Base-by-base conservation (phyloP, 2,888 invertebrate genomes). In the Molorchus minor region DNA sequence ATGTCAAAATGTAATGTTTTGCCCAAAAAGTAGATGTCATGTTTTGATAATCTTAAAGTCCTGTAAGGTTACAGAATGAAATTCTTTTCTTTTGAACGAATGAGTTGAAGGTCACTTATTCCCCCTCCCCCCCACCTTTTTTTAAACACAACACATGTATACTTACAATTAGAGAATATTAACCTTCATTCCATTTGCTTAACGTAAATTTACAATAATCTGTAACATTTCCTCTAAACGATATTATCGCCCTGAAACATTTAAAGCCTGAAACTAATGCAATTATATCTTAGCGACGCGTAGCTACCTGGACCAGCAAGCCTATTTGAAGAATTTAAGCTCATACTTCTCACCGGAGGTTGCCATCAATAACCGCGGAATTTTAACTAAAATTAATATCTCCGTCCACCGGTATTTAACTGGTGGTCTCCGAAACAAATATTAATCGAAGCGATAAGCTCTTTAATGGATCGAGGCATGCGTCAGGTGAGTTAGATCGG, bases 381-480 rank as follows among this genome's bases (percentile, higher is more conserved):
- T 77, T 77, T 77, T 77, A 78, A 77, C 79, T 75, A 72, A 75
- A 74, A 79, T 77, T 78, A 78, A 78, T 78, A 75, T 67, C 64
- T 54, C 68, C 67, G 71, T 71, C 70, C 67, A 62, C 69, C 69
- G 66, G 72, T 70, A 76, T 76, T 71, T 69, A 73, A 72, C 70
- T 71, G 70, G 73, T 65, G 72, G 71, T 68, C 70, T 70, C 72
- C 70, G 75, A 73, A 77, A 76, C 75, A 74, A 75, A 73, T 75
- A 76, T 76, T 72, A 77, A 77, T 76, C 69, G 72, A 58, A 61
- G 61, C 66, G 72, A 75, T 72, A 75, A 72, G 69, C 61, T 62
- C 67, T 64, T 69, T 74, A 75, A 76, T 74, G 71, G 69, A 74
- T 75, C 70, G 71, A 71, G 72, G 75, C 69, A 74, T 74, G 74